Evolutionary conservation across 1,140 invertebrate genomes (phyloP), one percentile per base, ranked within the genome.

Genomic region (Coelopa frigida): DNA sequence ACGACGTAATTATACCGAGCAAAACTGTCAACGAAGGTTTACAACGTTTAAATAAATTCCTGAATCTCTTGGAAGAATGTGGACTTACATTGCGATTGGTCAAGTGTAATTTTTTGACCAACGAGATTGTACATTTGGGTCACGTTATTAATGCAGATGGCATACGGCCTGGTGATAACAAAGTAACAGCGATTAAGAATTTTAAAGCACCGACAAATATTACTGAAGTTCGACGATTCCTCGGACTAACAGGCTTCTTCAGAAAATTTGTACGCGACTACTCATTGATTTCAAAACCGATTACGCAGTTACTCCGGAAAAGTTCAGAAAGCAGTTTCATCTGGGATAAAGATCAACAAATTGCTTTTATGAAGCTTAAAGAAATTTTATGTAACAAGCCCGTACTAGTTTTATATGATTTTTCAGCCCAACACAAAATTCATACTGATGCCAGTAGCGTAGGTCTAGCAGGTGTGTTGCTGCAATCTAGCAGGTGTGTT

Each of bases 51-150:
- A 41, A 56, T 37, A n/a, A 32, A 36, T 55, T 67, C 1, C 36
- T 70, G 14, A n/a, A 42, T 8, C 32, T 49, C 3, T 54, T 61
- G 5, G 42, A 33, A 8, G 47, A 69, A 2, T 61, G 62, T 57
- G 68, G 62, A 3, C 45, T 72, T 17, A 11, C 52, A 22, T 54
- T 71, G 0, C 70, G 66, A 27, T 61, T 54, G 59, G 59, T 67
- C 43, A 73, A 73, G 49, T 59, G 58, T 23, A 14, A 56, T 7
- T 53, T 72, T 32, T 10, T 71, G 26, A n/a, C 46, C 15, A 48
- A 7, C 6, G 23, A 46, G 39, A 50, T 55, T 5, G 48, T 53
- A 12, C 55, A 39, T 40, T 38, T 60, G n/a, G 56, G 56, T 17
- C 40, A 58, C 29, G 29, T 53, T 12, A 49, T 57, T n/a, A 31